Evolutionary conservation across 1,140 invertebrate genomes (phyloP).

Genomic region (Mercenaria mercenaria): DNA sequence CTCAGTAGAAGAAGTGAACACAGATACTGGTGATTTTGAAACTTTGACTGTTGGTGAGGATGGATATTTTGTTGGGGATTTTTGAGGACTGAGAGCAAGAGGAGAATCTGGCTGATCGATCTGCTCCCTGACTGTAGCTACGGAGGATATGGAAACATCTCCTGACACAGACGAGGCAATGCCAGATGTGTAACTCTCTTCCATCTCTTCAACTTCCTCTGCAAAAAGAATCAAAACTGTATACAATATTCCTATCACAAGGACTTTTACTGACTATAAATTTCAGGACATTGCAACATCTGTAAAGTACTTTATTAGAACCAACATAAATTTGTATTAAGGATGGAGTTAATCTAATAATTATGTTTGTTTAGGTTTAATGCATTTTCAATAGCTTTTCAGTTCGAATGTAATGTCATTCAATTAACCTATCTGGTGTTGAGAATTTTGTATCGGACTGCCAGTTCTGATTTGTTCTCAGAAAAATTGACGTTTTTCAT

Average conservation of each 20-base stretch:
- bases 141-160: constrained; percentile 27
- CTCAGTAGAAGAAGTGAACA: not conserved
- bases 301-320: too few species aligned
- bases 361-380: too few species aligned
- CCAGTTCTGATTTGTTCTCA: too few species aligned
- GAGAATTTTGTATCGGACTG: too few species aligned
- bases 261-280: not conserved
- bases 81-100: not conserved
- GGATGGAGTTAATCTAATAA: too few species aligned
- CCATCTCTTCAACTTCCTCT: constrained; percentile 58
- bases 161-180: constrained; percentile 18
- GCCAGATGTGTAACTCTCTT: constrained; percentile 30
- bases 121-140: constrained; percentile 24
- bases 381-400: too few species aligned
- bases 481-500: too few species aligned
- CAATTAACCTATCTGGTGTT: too few species aligned
- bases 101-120: not conserved
- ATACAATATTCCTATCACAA: not conserved
- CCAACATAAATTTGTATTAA: too few species aligned
- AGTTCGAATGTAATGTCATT: too few species aligned
- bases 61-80: constrained; percentile 10
- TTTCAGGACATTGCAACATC: too few species aligned
- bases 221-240: constrained; percentile 12
- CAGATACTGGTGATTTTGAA: constrained; percentile 34
- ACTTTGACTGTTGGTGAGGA: constrained; percentile 53